Evolutionary conservation across 2,888 invertebrate species (phyloP).

Genomic region (Marronus borbonicus): DNA sequence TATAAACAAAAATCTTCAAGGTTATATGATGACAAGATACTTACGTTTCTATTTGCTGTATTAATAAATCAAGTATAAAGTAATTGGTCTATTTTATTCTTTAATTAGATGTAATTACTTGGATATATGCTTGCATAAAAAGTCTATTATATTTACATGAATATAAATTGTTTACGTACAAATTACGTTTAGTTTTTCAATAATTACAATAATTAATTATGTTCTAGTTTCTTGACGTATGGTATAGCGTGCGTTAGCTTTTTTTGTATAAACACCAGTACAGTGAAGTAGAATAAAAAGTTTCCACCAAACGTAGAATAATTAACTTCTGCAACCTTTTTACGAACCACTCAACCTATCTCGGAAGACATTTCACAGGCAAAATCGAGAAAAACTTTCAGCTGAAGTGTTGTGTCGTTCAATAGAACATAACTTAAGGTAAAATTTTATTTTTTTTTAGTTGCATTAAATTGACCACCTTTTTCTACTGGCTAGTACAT

Average conservation of each 20-base stretch:
- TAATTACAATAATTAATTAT: constrained; percentile 17
- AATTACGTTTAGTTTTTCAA: constrained; percentile 10
- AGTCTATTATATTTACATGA: background rate
- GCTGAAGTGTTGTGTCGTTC: too few relatives aligned
- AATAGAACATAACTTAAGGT: too few relatives aligned
- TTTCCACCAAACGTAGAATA: too few relatives aligned
- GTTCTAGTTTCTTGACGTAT: constrained; percentile 6
- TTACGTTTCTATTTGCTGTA: background rate
- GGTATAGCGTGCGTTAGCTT: background rate
- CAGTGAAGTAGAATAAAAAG: too few relatives aligned
- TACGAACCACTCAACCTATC: too few relatives aligned
- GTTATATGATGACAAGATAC: background rate
- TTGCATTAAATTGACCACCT: too few relatives aligned
- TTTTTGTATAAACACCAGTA: background rate
- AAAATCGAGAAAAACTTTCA: too few relatives aligned
- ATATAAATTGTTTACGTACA: too few relatives aligned
- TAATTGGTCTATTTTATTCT: background rate
- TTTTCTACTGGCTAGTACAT: too few relatives aligned
- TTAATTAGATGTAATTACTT: background rate
- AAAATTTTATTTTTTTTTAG: too few relatives aligned
- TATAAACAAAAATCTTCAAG: constrained; percentile 1
- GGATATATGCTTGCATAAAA: background rate
- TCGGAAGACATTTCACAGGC: too few relatives aligned
- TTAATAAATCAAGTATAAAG: background rate
- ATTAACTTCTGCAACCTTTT: too few relatives aligned